Base-by-base conservation (phyloP, 1,140 invertebrate species). In the Drosophila asahinai region DNA sequence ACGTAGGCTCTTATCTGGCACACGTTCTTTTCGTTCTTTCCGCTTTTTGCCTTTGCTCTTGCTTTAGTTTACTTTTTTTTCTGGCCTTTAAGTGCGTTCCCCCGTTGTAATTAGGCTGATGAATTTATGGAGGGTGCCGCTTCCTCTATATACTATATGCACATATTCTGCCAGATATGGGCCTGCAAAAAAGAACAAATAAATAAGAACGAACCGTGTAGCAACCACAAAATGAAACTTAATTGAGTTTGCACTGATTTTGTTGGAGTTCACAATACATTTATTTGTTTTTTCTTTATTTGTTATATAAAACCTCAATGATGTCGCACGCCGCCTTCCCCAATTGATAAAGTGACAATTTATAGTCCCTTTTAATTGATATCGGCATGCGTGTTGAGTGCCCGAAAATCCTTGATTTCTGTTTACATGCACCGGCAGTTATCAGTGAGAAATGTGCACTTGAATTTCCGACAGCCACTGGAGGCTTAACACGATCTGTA, bases 301-400 rank as follows among this genome's bases (percentile, higher is more conserved):
- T 58, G 36, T 36, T 43, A 8, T 30, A 25, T 40, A 57, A 27
- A 42, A 40, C 22, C 52, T 42, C 55, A 49, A 36, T 30, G 47
- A 36, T 66, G 42, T 58, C 55, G 61, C 36, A 47, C 42, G 60
- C 49, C 60, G 63, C 49, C 60, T 75, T 80, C 63, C 73, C 67
- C 65, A 68, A 81, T 89, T 89, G 84, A 89, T 89, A 89, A 89
- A 84, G 73, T 80, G 83, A 81, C 81, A 78, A 89, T 89, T 89
- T 89, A 89, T 89, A 90, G 74, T 73, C 47, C 62, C 61, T 87
- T 84, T 89, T 90, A 90, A 89, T 89, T 89, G 84, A 84, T 89
- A 75, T 84, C 62, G 83, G 51, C 63, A 51, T 68, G 63, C 71
- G 55, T 62, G 36, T 14, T 22, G 51, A 42, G 64, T 48, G 43